Evolutionary conservation across 2,888 invertebrate species (phyloP).

Genomic region (Mythimna ferrago): DNA sequence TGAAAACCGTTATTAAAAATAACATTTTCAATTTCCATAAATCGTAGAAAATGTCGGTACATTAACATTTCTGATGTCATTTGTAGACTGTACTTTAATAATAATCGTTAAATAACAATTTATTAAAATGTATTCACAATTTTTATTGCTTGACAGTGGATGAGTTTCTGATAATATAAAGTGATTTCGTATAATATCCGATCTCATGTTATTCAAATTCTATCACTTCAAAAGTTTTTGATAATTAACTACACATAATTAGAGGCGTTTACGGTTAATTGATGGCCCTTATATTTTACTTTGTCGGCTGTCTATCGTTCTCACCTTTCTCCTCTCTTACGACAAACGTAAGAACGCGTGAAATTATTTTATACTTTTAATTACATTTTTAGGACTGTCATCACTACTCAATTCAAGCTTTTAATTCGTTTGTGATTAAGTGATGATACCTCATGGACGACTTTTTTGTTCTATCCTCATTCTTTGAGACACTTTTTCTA

Average conservation of each 20-base stretch:
- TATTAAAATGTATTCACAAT: slow-evolving; percentile 61
- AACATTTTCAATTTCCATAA: slow-evolving; percentile 52
- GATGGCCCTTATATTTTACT: slow-evolving; percentile 49
- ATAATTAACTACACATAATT: slow-evolving; percentile 54
- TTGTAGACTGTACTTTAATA: slow-evolving; percentile 39
- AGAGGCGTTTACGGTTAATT: slow-evolving; percentile 50
- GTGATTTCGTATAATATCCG: slow-evolving; percentile 43
- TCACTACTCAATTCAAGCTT: neutral
- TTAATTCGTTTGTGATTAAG: neutral
- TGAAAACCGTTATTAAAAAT: slow-evolving; percentile 15
- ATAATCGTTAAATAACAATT: slow-evolving; percentile 56
- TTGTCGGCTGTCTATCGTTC: slow-evolving; percentile 33
- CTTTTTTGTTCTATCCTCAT: neutral
- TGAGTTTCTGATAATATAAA: slow-evolving; percentile 51
- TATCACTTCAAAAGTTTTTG: slow-evolving; percentile 38
- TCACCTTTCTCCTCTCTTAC: slow-evolving; percentile 14
- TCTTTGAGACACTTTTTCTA: neutral
- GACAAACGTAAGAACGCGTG: slow-evolving; percentile 16
- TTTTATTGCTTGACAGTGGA: slow-evolving; percentile 52
- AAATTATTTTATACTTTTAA: slow-evolving; percentile 11
- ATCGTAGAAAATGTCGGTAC: slow-evolving; percentile 24
- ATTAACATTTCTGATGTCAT: slow-evolving; percentile 32
- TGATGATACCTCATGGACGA: neutral
- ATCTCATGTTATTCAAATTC: slow-evolving; percentile 61
- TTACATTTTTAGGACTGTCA: neutral